Percentiles rank a stretch among this genome's conserved stretches.
Evolutionary conservation across 2,113 vertebrate species (phyloP).

Genomic region (Protobothrops flavoviridis): DNA sequence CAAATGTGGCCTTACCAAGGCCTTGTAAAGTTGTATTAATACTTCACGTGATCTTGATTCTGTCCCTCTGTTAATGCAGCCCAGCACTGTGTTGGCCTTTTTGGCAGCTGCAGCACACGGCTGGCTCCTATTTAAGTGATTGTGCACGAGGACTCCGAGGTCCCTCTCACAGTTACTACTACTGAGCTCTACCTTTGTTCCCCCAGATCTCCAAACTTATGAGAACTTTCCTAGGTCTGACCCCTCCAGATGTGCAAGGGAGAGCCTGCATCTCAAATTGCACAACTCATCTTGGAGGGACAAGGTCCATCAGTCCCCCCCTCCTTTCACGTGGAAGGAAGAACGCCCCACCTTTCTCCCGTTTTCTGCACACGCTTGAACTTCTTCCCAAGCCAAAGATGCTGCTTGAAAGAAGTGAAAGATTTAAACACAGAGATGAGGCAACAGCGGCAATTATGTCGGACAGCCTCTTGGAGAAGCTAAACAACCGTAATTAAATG

Average conservation of each 20-base stretch:
- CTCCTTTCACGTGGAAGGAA: not conserved
- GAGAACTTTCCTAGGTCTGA: not conserved
- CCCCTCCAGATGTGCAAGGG: not conserved
- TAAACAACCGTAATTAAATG: conserved; percentile 1
- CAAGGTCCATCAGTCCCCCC: not conserved
- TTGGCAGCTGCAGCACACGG: too few relatives aligned
- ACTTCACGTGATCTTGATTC: too few relatives aligned
- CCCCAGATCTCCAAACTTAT: not conserved
- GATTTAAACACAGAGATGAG: conserved; percentile 20
- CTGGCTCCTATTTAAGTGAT: too few relatives aligned
- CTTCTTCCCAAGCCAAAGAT: not conserved
- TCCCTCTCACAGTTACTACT: too few relatives aligned
- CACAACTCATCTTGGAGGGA: not conserved
- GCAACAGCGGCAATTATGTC: conserved; percentile 28
- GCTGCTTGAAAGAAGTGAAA: conserved; percentile 32
- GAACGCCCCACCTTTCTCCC: not conserved
- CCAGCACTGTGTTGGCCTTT: too few relatives aligned
- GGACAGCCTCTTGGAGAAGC: conserved; percentile 31
- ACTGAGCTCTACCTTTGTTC: not conserved
- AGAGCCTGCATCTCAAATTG: not conserved
- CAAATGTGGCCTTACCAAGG: too few relatives aligned
- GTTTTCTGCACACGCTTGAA: not conserved
- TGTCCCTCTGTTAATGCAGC: too few relatives aligned
- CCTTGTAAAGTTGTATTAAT: too few relatives aligned
- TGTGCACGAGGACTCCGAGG: too few relatives aligned